Conservation (phyloP, 2,888 invertebrate genomes). For the Congeria kusceri region DNA sequence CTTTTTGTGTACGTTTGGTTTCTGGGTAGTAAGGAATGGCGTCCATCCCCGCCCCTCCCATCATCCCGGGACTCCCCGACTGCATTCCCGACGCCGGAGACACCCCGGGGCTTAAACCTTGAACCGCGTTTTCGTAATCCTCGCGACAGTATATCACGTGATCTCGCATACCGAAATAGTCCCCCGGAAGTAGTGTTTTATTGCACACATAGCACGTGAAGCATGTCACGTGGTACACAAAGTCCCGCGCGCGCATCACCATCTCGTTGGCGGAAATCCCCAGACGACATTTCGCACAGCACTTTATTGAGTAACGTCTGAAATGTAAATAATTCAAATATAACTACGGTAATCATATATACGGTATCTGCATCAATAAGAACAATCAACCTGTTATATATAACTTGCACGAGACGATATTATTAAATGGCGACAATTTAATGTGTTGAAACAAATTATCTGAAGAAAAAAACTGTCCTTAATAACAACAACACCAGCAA, state of each 20-base stretch:
- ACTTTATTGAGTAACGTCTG: conserved; percentile 94
- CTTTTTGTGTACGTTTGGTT: conserved; percentile 92
- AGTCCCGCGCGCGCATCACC: conserved; percentile 95
- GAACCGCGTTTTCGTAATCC: conserved; percentile 89
- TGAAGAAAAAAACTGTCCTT: too few species aligned
- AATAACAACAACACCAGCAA: too few species aligned
- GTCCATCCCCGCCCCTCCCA: conserved; percentile 49
- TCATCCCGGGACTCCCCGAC: conserved; percentile 50
- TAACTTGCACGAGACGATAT: too few species aligned
- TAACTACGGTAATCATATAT: background rate
- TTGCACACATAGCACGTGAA: conserved; percentile 95
- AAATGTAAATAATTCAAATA: conserved; percentile 79
- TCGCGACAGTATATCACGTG: conserved; percentile 94
- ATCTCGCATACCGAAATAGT: conserved; percentile 95
- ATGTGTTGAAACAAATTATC: too few species aligned
- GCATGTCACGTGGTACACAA: conserved; percentile 95
- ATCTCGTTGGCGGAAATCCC: conserved; percentile 94
- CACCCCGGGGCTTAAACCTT: conserved; percentile 67
- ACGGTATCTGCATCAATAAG: background rate
- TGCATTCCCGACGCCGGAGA: conserved; percentile 32
- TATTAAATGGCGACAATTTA: too few species aligned
- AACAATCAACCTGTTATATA: too few species aligned
- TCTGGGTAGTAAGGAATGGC: conserved; percentile 87
- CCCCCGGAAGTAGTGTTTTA: conserved; percentile 93
- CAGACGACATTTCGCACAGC: conserved; percentile 93